Percentiles rank a stretch among this genome's conserved stretches.
Conservation (phyloP, 2,797 vertebrate species). For the Tangara arthus region DNA sequence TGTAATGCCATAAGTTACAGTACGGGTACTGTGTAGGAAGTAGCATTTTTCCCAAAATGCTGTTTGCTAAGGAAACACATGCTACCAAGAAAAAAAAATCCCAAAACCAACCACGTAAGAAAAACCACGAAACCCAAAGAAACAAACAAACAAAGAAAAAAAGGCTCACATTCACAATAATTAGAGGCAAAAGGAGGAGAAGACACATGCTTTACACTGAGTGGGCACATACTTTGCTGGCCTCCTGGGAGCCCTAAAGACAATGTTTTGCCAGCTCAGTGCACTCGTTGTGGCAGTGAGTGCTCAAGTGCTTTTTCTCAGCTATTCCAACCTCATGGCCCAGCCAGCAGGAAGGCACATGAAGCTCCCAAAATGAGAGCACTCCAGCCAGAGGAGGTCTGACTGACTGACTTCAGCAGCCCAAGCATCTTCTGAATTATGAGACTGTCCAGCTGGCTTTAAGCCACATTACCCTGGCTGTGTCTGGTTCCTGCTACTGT, state of each 20-base stretch:
- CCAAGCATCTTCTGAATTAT: background rate
- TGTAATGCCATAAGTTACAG: background rate
- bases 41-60: background rate
- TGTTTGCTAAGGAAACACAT: background rate
- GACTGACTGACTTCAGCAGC: background rate
- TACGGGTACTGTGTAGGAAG: background rate
- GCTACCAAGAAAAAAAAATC: background rate
- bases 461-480: background rate
- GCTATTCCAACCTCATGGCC: background rate
- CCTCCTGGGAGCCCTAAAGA: background rate
- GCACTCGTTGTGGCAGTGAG: background rate
- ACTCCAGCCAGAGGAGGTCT: background rate
- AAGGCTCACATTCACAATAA: background rate
- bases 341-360: background rate
- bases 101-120: background rate
- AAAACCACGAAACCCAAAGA: background rate
- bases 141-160: background rate
- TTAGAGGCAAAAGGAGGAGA: background rate
- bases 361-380: background rate
- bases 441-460: background rate
- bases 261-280: background rate
- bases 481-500: background rate
- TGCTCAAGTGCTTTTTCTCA: background rate
- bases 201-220: background rate
- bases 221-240: background rate